phyloP scores from a whole-genome alignment of 2,888 invertebrate genomes.

The Phalera bucephala region DNA sequence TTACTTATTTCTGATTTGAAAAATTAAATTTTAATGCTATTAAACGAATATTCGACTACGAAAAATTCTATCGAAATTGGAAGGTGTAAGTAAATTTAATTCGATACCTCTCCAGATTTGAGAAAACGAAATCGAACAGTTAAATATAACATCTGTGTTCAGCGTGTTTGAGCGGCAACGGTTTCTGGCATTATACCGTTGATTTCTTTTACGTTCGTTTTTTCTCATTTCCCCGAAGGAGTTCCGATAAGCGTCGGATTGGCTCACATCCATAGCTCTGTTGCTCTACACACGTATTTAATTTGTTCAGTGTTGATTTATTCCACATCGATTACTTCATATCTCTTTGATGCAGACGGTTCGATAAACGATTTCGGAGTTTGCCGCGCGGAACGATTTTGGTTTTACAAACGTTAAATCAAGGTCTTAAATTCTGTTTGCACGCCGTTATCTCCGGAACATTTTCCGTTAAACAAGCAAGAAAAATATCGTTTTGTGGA shows the following conservation, averaged over 20 bases:
- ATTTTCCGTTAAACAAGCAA: background rate
- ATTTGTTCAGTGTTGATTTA: constrained; percentile 70
- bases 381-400: constrained; percentile 23
- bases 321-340: constrained; percentile 61
- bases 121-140: constrained; percentile 36
- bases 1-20: no score
- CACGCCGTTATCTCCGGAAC: background rate
- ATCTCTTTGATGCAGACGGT: constrained; percentile 55
- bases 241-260: constrained; percentile 45
- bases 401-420: constrained; percentile 18
- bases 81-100: constrained; percentile 24
- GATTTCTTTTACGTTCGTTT: constrained; percentile 36
- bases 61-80: constrained; percentile 6
- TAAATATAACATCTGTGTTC: constrained; percentile 48
- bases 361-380: constrained; percentile 42
- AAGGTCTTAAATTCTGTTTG: constrained; percentile 11
- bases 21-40: no score
- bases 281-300: constrained; percentile 64
- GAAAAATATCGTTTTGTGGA: background rate
- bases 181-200: constrained; percentile 42
- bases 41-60: no score
- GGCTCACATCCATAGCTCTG: constrained; percentile 52
- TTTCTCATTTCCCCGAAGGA: constrained; percentile 54
- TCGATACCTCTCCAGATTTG: constrained; percentile 20
- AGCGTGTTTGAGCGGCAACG: constrained; percentile 35